Base-by-base conservation (phyloP, 1,140 invertebrate genomes). In the Oryzaephilus surinamensis region DNA sequence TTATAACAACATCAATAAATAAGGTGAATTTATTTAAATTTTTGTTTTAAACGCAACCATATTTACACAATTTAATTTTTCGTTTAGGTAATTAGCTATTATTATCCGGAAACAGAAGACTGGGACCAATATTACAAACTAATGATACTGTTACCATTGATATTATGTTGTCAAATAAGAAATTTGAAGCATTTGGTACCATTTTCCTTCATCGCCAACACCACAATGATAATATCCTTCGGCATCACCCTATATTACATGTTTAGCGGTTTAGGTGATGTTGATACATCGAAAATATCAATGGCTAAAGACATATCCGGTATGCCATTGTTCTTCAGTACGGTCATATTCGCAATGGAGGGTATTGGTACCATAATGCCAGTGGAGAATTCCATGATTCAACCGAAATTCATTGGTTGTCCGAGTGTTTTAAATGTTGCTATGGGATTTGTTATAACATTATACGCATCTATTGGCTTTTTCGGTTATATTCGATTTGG, bases 301-400 rank as follows among this genome's bases (percentile, higher is more conserved):
- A 16, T 50, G 10, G 32, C 27, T 16, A 45, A 37, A 8, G 31
- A 37, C 21, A 15, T 44, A 33, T 12, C 27, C 35, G 38, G 48
- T 11, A 46, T 55, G 46, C 79, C 80, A 0, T 62, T 74, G 11
- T 82, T 81, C 60, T 78, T 82, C 45, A 72, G 73, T 41, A 86
- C 82, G 15, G 79, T 83, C 0, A 72, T 85, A 34, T 85, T 86
- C 51, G 82, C 82, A 8, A 84, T 86, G 70, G 82, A 85, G 62
- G 82, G 60, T 4, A 85, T 86, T 41, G 81, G 82, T 27, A 79
- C 79, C 10, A 81, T 93, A 12, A 77, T 94, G 69, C 90, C 90
- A 0, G 74, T 94, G 21, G 86, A 92, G 62, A 91, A 92, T 57
- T 81, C 79, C 6, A 92, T 94, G 87, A 70, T 66, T 20, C 73